Evolutionary conservation across 2,113 vertebrate genomes (phyloP).

Genomic region (Ptyas mucosa): DNA sequence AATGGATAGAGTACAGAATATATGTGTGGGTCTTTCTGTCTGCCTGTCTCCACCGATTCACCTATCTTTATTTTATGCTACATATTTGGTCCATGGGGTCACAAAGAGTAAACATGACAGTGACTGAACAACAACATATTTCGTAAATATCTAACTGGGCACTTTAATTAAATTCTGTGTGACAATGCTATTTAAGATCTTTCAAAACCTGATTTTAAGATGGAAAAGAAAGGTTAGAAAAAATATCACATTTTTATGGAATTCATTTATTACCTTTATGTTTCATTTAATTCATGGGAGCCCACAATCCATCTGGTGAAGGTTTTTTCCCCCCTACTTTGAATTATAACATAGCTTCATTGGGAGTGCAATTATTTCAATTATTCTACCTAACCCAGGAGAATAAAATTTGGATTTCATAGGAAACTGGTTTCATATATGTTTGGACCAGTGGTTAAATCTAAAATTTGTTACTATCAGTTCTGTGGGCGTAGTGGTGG

Average conservation of each 20-base stretch:
- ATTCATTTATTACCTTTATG: not conserved
- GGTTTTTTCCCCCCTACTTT: not conserved
- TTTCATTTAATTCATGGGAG: not conserved
- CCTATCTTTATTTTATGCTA: not conserved
- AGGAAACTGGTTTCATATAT: not conserved
- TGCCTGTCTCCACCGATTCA: not conserved
- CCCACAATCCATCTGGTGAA: not conserved
- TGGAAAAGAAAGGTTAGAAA: not conserved
- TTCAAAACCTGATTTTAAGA: not conserved
- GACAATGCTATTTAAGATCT: not conserved
- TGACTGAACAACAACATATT: not conserved
- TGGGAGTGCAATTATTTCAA: not conserved
- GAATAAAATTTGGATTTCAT: not conserved
- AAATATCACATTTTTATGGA: not conserved
- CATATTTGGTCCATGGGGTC: not conserved
- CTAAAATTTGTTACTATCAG: too few species aligned
- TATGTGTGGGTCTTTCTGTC: not conserved
- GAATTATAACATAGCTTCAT: not conserved
- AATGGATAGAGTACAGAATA: not conserved
- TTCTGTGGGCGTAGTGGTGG: too few species aligned
- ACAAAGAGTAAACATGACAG: not conserved
- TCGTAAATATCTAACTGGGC: not conserved
- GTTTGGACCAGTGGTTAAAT: not conserved
- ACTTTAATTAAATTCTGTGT: not conserved
- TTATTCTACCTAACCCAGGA: not conserved